These are phyloP conservation scores for Forbesichthys agassizii DNA, from an alignment of 2,113 vertebrate species.

Conservation along the genomic window DNA sequence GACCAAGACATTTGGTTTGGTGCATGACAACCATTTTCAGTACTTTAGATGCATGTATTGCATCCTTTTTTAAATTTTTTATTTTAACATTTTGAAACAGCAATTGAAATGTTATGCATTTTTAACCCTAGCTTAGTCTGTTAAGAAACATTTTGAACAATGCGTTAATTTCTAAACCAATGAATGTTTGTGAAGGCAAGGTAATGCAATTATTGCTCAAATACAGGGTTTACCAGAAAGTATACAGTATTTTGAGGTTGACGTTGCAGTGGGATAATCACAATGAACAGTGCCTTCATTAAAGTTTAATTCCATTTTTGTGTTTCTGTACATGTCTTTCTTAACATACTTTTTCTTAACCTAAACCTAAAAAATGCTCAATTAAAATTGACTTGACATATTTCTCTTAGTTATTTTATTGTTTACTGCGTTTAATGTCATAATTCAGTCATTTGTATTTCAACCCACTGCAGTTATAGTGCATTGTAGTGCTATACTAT, in stretches of 20 bases:
- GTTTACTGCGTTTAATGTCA: background rate
- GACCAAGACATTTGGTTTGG: slow-evolving; percentile 28
- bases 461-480: no score
- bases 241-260: background rate
- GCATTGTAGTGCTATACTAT: no score
- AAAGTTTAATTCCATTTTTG: slow-evolving; percentile 2
- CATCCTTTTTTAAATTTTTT: background rate
- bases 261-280: slow-evolving; percentile 15
- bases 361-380: slow-evolving; percentile 22
- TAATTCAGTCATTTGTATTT: background rate
- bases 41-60: slow-evolving; percentile 12
- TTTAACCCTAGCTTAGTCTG: slow-evolving; percentile 6
- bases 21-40: slow-evolving; percentile 19
- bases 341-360: slow-evolving; percentile 18
- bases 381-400: slow-evolving; percentile 2
- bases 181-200: no score
- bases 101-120: background rate
- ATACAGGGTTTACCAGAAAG: slow-evolving; percentile 22
- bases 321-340: slow-evolving; percentile 12
- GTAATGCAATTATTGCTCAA: background rate
- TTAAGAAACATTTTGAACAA: background rate
- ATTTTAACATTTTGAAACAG: slow-evolving; percentile 29
- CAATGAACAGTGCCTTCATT: slow-evolving; percentile 70
- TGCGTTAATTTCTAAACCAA: no score
- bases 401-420: background rate